Conservation (phyloP, 1,140 invertebrate species). For the Lordiphosa mommai region DNA sequence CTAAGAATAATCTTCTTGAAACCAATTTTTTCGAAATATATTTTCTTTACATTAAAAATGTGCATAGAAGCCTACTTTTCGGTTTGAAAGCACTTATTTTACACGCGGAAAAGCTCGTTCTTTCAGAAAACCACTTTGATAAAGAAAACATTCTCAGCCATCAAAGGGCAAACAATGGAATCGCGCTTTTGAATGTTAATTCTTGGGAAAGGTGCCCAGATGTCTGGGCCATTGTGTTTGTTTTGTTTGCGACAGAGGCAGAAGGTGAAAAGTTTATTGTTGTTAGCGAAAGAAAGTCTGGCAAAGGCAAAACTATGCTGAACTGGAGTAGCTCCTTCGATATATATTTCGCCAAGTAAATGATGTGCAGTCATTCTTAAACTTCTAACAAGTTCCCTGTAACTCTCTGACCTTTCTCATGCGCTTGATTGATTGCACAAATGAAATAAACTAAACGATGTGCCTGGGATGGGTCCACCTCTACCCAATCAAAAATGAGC, state of each 20-base stretch:
- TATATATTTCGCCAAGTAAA: constrained; percentile 18
- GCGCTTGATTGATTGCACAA: constrained; percentile 60
- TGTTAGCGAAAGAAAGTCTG: constrained; percentile 4
- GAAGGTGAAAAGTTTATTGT: constrained; percentile 8
- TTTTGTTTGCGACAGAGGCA: background rate
- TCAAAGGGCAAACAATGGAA: constrained; percentile 37
- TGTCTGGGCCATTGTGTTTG: constrained; percentile 1
- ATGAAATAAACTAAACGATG: constrained; percentile 36
- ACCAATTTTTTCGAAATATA: too few relatives aligned
- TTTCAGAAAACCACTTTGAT: too few relatives aligned
- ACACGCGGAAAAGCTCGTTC: background rate
- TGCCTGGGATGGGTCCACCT: constrained; percentile 18
- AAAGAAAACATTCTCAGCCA: constrained; percentile 39
- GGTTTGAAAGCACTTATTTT: background rate
- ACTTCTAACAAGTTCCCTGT: constrained; percentile 25
- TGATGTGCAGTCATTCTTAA: constrained; percentile 38
- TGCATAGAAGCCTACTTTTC: too few relatives aligned
- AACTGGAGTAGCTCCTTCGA: background rate
- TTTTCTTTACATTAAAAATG: too few relatives aligned
- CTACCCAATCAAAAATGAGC: constrained; percentile 40
- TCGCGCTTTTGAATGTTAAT: constrained; percentile 43
- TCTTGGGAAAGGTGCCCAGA: constrained; percentile 33
- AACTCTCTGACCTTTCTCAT: constrained; percentile 37
- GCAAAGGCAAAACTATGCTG: background rate
- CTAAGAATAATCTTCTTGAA: too few relatives aligned